These are phyloP conservation scores for Paracentrotus lividus DNA, from an alignment of 53 echinoderm and acorn worm species.

Conservation along the genomic window DNA sequence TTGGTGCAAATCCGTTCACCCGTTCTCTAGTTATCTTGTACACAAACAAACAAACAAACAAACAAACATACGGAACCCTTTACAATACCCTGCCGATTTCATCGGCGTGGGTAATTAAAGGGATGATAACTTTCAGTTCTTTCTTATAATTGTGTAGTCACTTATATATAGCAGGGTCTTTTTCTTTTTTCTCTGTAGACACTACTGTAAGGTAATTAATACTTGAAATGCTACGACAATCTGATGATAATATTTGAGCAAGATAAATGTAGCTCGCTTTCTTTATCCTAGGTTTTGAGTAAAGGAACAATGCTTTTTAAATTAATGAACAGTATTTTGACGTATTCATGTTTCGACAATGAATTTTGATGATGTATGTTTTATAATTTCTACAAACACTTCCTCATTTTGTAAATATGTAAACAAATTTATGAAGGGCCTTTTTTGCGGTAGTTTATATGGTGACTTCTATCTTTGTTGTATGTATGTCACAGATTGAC, in stretches of 20 bases:
- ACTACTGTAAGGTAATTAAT: no score
- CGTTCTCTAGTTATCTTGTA: no score
- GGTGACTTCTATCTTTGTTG: constrained; percentile 5
- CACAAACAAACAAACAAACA: no score
- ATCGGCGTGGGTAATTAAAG: no score
- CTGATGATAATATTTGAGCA: neutral
- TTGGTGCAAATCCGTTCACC: no score
- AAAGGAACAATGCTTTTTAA: constrained; percentile 37
- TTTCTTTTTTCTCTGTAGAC: neutral
- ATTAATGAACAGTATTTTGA: constrained; percentile 59
- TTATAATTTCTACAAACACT: constrained; percentile 61
- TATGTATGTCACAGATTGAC: neutral
- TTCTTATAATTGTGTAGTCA: neutral
- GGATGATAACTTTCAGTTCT: neutral
- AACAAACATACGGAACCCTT: no score
- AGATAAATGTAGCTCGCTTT: neutral
- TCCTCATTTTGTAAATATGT: constrained; percentile 70
- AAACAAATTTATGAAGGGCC: constrained; percentile 57
- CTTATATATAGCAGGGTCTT: neutral
- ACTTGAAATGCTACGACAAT: neutral
- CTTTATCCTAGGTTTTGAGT: neutral
- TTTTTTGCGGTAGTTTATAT: constrained; percentile 45
- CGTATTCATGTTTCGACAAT: constrained; percentile 33
- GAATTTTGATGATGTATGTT: constrained; percentile 39
- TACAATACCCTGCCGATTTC: no score